Percentiles rank a stretch among this genome's conserved stretches.
Evolutionary conservation across 2,797 vertebrate genomes (phyloP).

Genomic region (Moxostoma hubbsi): DNA sequence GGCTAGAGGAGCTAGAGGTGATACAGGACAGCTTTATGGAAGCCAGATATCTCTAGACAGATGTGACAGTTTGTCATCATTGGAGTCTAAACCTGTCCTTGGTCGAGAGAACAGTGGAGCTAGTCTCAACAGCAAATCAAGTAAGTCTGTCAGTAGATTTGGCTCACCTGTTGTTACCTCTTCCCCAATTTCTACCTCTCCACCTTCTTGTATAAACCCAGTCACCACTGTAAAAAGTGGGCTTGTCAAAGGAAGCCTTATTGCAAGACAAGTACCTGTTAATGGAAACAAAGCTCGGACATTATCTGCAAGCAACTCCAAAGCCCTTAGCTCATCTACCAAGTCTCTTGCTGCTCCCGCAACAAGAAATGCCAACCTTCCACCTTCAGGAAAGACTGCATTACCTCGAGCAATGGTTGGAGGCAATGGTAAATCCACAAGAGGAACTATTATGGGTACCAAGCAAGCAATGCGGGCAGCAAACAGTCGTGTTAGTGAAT

Average conservation of each 20-base stretch:
- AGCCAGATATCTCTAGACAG: conserved; percentile 90
- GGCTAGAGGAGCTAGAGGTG: conserved; percentile 79
- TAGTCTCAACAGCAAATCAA: conserved; percentile 79
- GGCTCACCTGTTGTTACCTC: conserved; percentile 83
- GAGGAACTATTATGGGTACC: conserved; percentile 96
- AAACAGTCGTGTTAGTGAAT: conserved; percentile 92
- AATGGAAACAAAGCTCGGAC: conserved; percentile 84
- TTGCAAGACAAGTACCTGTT: conserved; percentile 75
- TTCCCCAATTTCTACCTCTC: conserved; percentile 80
- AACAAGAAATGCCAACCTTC: conserved; percentile 80
- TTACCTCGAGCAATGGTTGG: conserved; percentile 75
- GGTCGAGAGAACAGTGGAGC: conserved; percentile 81
- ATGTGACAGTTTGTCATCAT: conserved; percentile 83
- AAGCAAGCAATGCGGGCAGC: conserved; percentile 95
- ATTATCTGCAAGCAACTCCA: conserved; percentile 80
- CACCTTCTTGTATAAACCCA: conserved; percentile 66
- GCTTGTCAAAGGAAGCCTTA: conserved; percentile 79
- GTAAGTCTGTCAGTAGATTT: conserved; percentile 85
- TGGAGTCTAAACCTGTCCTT: conserved; percentile 73
- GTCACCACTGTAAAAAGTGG: conserved; percentile 71
- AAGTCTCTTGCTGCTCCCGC: conserved; percentile 81
- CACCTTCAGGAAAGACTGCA: conserved; percentile 78
- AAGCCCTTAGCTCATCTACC: conserved; percentile 83
- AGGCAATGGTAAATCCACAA: conserved; percentile 78
- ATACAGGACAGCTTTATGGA: conserved; percentile 79